Percentiles rank a stretch among this genome's conserved stretches.
Conservation (phyloP, 2,888 invertebrate species). For the Anorthoa munda region DNA sequence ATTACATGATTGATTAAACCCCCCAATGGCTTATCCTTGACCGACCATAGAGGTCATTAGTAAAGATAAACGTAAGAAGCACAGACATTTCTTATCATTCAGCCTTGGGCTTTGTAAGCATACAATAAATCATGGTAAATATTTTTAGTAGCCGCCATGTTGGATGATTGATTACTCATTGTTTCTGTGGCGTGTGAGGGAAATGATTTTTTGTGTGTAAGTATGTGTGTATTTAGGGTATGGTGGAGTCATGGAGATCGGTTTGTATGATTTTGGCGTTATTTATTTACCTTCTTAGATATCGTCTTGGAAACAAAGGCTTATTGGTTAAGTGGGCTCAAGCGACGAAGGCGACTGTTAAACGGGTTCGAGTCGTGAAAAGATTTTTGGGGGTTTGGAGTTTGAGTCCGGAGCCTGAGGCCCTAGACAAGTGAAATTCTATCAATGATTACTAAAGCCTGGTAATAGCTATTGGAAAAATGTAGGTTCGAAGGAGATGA, state of each 20-base stretch:
- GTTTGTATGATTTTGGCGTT: not conserved
- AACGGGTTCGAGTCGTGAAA: too few relatives aligned
- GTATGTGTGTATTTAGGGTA: not conserved
- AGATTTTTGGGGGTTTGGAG: too few relatives aligned
- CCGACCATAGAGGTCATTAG: slow-evolving; percentile 1
- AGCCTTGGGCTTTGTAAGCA: slow-evolving; percentile 43
- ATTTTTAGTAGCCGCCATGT: slow-evolving; percentile 43
- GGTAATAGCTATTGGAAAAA: too few relatives aligned
- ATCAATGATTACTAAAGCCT: too few relatives aligned
- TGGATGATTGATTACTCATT: slow-evolving; percentile 57
- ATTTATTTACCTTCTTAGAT: not conserved
- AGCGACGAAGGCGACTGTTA: too few relatives aligned
- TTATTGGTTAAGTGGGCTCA: too few relatives aligned
- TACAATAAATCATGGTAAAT: slow-evolving; percentile 54
- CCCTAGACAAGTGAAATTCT: too few relatives aligned
- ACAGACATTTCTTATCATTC: slow-evolving; percentile 41
- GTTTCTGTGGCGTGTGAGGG: slow-evolving; percentile 36
- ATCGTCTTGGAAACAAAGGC: too few relatives aligned
- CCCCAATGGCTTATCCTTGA: slow-evolving; percentile 31
- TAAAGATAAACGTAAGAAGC: slow-evolving; percentile 30
- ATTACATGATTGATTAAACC: slow-evolving; percentile 20
- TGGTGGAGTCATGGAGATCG: not conserved
- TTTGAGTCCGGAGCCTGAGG: too few relatives aligned
- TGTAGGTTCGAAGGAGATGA: too few relatives aligned
- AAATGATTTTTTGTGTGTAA: slow-evolving; percentile 12